Evolutionary conservation across 2,797 vertebrate genomes (phyloP).

Genomic region (Cuculus canorus): DNA sequence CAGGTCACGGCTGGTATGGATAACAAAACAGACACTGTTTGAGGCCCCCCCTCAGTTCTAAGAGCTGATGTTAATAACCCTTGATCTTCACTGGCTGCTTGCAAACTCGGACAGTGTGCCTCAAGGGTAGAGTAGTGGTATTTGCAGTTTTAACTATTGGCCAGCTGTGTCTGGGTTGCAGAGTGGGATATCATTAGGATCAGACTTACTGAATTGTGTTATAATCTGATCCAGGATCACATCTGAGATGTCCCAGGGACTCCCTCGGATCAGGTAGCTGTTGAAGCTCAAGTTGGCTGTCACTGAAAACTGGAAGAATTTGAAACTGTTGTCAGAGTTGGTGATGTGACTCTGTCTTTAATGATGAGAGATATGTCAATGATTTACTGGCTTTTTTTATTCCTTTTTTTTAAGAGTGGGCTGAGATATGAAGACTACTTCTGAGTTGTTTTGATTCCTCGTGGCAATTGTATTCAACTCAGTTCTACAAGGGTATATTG

Average conservation of each 20-base stretch:
- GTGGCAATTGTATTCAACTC: neutral
- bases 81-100: slow-evolving; percentile 8
- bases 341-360: neutral
- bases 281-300: neutral
- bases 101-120: neutral
- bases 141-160: neutral
- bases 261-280: neutral
- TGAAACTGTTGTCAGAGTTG: neutral
- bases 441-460: neutral
- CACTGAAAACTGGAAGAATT: neutral
- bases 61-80: neutral
- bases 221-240: neutral
- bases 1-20: neutral
- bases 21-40: slow-evolving; percentile 11
- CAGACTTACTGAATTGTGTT: neutral
- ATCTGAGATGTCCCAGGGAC: neutral
- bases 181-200: neutral
- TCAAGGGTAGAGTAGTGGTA: neutral
- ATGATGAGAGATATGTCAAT: neutral
- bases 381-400: neutral
- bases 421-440: neutral
- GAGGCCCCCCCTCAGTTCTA: neutral
- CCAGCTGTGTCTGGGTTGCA: rapidly evolving
- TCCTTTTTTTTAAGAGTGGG: neutral
- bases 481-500: neutral